Base-by-base conservation (phyloP, 2,113 vertebrate genomes). In the Centrocercus urophasianus region DNA sequence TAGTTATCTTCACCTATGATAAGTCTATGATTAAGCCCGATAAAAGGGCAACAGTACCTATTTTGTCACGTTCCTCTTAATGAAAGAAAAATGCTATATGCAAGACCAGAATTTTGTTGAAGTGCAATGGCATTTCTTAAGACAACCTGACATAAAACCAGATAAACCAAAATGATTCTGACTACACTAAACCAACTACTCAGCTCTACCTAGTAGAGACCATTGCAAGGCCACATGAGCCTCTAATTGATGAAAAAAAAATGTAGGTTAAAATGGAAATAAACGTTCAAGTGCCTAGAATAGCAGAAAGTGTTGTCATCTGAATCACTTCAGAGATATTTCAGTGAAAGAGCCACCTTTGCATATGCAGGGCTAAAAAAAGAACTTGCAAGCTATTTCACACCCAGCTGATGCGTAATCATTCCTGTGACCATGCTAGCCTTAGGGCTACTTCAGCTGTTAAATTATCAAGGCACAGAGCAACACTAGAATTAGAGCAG, bases 21-120 rank as follows among this genome's bases (percentile, higher is more conserved):
- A 94, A 95, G 90, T 86, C 78, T 64, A 32, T 84, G 82, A 78
- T 57, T 88, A 80, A 93, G 73, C 61, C 25, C 70, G 66, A 75
- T 32, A 74, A 74, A 73, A 27, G 8, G 36, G 14, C 64, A 65
- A 80, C 36, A 77, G 32, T 22, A 72, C 18, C 67, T 66, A 38
- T 43, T 92, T 76, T 73, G 32, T 77, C 59, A 72, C 79, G 40
- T 30, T 15, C 34, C 15, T 69, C 92, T 52, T 32, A 93, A 95
- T 27, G 57, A 56, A 40, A 86, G 50, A 90, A 91, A 92, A 57
- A 66, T 65, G 13, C 2, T 81, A 24, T 3, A 65, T 5, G 14
- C 36, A 17, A 32, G 13, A 74, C 27, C 8, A 86, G 22, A 34
- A 40, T 71, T 50, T 19, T 86, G 50, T 91, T 59, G 6, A 61